Conservation (phyloP, 2,113 vertebrate genomes). For the Gymnobelideus leadbeateri region DNA sequence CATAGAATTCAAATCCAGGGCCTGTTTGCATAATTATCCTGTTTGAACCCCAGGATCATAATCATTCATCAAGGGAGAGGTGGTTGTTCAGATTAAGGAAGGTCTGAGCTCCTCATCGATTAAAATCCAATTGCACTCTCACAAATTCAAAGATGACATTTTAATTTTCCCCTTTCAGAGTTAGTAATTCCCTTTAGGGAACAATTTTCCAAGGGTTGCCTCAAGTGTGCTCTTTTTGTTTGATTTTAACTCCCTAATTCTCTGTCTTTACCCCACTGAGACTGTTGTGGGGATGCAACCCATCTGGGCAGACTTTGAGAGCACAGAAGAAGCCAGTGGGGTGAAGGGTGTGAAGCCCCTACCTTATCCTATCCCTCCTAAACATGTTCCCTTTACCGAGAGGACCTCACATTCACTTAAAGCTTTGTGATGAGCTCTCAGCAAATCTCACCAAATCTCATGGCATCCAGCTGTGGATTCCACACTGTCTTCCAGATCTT, state of each 20-base stretch:
- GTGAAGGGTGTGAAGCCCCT: background rate
- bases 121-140: conserved; percentile 14
- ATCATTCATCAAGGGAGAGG: conserved; percentile 27
- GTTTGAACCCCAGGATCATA: conserved; percentile 56
- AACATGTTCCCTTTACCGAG: background rate
- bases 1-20: conserved; percentile 67
- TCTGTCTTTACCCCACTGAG: background rate
- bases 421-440: background rate
- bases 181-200: background rate
- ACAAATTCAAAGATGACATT: background rate
- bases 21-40: background rate
- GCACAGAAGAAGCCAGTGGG: background rate
- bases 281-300: background rate
- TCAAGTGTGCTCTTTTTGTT: background rate
- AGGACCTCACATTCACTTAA: background rate
- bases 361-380: background rate
- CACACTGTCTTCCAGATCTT: background rate
- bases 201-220: background rate
- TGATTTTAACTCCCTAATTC: background rate
- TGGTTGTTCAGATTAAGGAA: background rate
- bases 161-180: conserved; percentile 30
- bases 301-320: background rate
- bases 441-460: background rate
- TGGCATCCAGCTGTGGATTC: background rate
- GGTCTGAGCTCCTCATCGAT: conserved; percentile 9